Base-by-base conservation (phyloP, 2,113 vertebrate genomes). In the Himantopus leucocephalus region DNA sequence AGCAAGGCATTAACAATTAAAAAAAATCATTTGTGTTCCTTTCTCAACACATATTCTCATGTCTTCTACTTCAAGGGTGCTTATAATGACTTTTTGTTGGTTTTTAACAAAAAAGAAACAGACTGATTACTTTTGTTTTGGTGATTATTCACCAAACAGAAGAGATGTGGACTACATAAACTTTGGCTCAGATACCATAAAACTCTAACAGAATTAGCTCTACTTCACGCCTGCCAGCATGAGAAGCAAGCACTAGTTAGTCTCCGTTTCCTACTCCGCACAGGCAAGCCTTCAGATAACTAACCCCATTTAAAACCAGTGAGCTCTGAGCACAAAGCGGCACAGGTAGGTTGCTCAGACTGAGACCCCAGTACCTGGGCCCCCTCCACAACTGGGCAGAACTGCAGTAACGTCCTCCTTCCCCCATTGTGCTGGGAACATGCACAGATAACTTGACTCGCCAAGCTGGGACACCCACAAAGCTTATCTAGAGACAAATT, bases 391-490 rank as follows among this genome's bases (percentile, higher is more conserved):
- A 21, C 47, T 11, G 47, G 50, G 41, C 14, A 12, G 20, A 53
- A 1, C 12, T 18, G 24, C 47, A 53, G 12, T 3, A 47, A 39
- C 3, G 2, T 22, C 68, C 32, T 22, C 4, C 59, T 41, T 5
- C 34, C 59, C n/a, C 2, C 30, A 16, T 0, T 11, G 5, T 14
- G 13, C 58, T 70, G 52, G 24, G 13, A 71, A 50, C 1, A 0
- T 0, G 1, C 0, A 26, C 35, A 20, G 32, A 6, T 5, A 39
- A 18, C 20, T 1, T 18, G 27, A 7, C 41, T 10, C 19, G 62
- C 63, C 78, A 72, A 17, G 35, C 37, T 30, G 35, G 70, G 88
- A 83, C 85, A 77, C 37, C 50, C 74, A 62, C 81, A 37, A 16
- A 84, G 23, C 74, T 79, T 2, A 29, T 10, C 52, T 6, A 7